Evolutionary conservation across 1,140 invertebrate genomes (phyloP), one percentile per base, ranked within the genome.

Genomic region (Heliconius eleuchia): DNA sequence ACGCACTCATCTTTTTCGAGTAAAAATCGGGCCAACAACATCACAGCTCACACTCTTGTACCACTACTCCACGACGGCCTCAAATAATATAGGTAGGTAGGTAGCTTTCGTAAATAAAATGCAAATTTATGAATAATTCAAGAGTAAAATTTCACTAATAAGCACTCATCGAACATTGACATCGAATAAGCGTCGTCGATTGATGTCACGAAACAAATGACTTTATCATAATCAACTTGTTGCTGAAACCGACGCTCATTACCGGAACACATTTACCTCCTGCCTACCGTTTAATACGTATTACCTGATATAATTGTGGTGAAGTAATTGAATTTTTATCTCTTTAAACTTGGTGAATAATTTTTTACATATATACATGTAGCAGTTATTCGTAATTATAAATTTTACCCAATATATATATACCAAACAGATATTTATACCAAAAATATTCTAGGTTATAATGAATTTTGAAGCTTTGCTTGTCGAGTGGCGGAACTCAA

Each of bases 161-260:
- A 66, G 60, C 73, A 42, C 50, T 79, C 60, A 79, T 79, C 57
- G 78, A 73, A 75, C 46, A 79, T 79, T 42, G 78, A 73, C 72
- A 52, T 84, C 83, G 83, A 88, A 89, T 87, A 46, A 79, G 85
- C 84, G 85, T 85, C 89, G 86, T 81, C 77, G 80, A 74, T 72
- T 82, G 82, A 83, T 86, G 84, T 79, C 82, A 57, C 81, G 70
- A 66, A 79, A 76, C 83, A 89, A 89, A 90, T 85, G 84, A 87
- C 84, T 87, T 90, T 88, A 90, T 86, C 82, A 85, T 91, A 88
- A 92, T 92, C 88, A 88, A 91, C 85, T 91, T 91, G 89, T 89
- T 88, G 86, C 80, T 78, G 83, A 74, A 86, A 88, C 80, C 80
- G 85, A 85, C 88, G 86, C 85, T 88, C 82, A 89, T 89, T 89